Evolutionary conservation across 2,113 vertebrate species (phyloP).

Genomic region (Platanista minor): DNA sequence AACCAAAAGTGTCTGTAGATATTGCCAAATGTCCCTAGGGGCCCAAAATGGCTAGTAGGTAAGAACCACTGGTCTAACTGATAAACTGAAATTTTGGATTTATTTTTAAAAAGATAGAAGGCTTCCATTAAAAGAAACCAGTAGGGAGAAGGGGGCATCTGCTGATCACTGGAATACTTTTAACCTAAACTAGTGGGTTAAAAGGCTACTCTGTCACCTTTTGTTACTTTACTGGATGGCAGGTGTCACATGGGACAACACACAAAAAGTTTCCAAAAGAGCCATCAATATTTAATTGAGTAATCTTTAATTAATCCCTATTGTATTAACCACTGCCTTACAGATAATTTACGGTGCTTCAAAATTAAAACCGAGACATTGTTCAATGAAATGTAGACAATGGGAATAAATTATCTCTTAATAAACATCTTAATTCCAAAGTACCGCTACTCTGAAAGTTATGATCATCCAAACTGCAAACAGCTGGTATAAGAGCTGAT

Average conservation of each 20-base stretch:
- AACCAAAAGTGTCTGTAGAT: background rate
- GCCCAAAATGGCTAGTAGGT: background rate
- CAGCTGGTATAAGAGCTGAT: background rate
- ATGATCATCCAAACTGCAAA: background rate
- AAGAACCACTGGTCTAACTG: background rate
- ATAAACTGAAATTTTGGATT: background rate
- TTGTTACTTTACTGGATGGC: background rate
- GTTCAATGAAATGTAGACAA: background rate
- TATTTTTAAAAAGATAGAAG: background rate
- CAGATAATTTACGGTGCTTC: background rate
- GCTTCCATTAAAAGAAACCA: background rate
- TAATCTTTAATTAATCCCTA: background rate
- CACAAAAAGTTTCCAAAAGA: background rate
- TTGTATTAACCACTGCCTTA: background rate
- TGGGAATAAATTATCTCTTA: background rate
- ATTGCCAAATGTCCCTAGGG: background rate
- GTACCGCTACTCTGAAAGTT: background rate
- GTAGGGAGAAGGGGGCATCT: background rate
- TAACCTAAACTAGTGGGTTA: background rate
- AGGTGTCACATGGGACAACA: background rate
- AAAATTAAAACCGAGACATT: background rate
- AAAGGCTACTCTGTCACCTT: background rate
- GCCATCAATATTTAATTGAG: background rate
- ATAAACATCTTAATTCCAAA: constrained; percentile 13
- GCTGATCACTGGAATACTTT: background rate